These are phyloP conservation scores for Sakesphorus luctuosus DNA, from an alignment of 2,113 vertebrate genomes.

Conservation along the genomic window DNA sequence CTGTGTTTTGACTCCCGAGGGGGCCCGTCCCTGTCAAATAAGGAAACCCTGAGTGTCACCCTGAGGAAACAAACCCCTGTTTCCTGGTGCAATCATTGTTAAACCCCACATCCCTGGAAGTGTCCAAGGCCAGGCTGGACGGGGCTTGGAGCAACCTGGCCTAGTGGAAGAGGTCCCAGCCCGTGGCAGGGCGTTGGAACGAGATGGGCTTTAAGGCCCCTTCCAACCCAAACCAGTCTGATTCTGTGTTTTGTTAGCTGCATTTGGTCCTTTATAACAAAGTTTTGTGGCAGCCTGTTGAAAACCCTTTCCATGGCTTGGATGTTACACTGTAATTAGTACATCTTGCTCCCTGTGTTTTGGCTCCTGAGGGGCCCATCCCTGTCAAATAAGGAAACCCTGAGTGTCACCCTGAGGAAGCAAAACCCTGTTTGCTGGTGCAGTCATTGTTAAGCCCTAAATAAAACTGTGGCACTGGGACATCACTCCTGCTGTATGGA, in stretches of 20 bases:
- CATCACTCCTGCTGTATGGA: not conserved
- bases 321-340: not conserved
- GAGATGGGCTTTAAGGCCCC: not conserved
- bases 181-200: not conserved
- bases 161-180: not conserved
- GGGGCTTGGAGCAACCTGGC: not conserved
- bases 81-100: not conserved
- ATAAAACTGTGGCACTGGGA: not conserved
- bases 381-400: not conserved
- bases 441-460: not conserved
- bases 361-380: not conserved
- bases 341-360: accelerated
- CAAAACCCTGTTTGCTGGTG: not conserved
- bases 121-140: not conserved
- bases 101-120: not conserved
- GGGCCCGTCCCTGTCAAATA: not conserved
- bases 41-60: not conserved
- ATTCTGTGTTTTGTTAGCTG: too few species aligned
- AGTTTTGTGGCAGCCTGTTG: not conserved
- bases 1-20: not conserved
- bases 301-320: not conserved
- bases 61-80: accelerated
- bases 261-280: accelerated
- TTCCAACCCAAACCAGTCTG: not conserved
- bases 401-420: not conserved